Conservation (phyloP, 2,113 vertebrate species). For the Cardinalis cardinalis region DNA sequence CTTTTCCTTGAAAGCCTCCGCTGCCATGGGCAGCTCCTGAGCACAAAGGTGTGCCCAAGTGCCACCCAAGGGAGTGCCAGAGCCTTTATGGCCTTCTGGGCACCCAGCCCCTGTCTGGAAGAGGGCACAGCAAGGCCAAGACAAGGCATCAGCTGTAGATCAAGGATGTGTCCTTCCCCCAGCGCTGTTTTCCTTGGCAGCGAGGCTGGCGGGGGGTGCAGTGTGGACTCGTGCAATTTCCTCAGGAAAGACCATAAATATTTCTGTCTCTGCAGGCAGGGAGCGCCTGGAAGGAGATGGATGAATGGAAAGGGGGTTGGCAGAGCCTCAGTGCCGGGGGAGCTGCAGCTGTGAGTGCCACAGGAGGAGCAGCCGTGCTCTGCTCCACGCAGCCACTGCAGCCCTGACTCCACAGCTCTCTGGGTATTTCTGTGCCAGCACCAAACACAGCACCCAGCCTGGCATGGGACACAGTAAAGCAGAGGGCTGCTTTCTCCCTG, state of each 20-base stretch:
- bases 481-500: neutral
- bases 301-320: neutral
- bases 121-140: neutral
- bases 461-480: fast-evolving
- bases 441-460: fast-evolving
- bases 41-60: neutral
- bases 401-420: fast-evolving
- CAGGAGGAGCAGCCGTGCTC: fast-evolving
- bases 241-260: conserved; percentile 6
- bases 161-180: neutral
- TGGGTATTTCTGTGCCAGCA: fast-evolving
- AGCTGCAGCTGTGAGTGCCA: neutral
- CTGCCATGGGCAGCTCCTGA: fast-evolving
- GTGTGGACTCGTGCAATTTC: neutral
- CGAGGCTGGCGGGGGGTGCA: neutral
- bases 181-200: neutral
- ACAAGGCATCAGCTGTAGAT: neutral
- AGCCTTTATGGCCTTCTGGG: neutral
- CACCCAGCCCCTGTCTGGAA: neutral
- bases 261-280: neutral
- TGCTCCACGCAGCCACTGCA: neutral
- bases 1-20: neutral
- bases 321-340: neutral
- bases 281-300: neutral
- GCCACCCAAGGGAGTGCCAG: neutral